Percentiles rank a stretch among this genome's conserved stretches.
These are phyloP conservation scores for Neolamprologus toae DNA, from an alignment of 2,113 vertebrate genomes.

Conservation along the genomic window DNA sequence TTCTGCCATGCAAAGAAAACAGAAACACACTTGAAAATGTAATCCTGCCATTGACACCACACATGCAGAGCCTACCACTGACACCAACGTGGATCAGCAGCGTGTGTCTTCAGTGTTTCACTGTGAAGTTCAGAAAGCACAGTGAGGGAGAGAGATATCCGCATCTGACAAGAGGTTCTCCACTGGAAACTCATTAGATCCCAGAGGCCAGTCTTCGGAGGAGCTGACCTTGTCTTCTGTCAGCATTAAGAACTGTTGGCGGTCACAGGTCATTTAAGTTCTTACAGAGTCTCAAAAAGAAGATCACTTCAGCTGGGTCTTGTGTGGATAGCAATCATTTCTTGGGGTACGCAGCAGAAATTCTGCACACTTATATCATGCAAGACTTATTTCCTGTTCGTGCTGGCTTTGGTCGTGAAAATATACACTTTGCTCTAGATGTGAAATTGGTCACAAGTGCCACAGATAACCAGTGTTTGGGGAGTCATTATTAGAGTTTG, in stretches of 20 bases:
- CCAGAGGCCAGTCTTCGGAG: not conserved
- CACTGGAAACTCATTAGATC: slow-evolving; percentile 48
- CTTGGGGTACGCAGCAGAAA: not conserved
- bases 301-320: not conserved
- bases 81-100: not conserved
- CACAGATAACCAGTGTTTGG: not conserved
- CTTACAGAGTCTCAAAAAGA: not conserved
- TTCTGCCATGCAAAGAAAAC: not conserved
- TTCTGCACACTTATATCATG: not conserved
- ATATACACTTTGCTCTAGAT: not conserved
- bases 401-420: not conserved
- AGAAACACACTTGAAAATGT: not conserved
- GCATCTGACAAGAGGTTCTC: slow-evolving; percentile 20
- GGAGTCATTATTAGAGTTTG: not conserved
- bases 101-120: not conserved
- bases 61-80: not conserved
- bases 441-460: not conserved
- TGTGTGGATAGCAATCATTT: not conserved
- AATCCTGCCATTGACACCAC: not conserved
- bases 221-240: slow-evolving; percentile 7
- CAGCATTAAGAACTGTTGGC: not conserved
- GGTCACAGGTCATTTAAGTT: slow-evolving; percentile 5
- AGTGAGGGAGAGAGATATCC: slow-evolving; percentile 1
- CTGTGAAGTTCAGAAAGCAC: slow-evolving; percentile 19
- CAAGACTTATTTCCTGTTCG: not conserved